Conservation (phyloP, 2,888 invertebrate species). For the Patella pellucida region DNA sequence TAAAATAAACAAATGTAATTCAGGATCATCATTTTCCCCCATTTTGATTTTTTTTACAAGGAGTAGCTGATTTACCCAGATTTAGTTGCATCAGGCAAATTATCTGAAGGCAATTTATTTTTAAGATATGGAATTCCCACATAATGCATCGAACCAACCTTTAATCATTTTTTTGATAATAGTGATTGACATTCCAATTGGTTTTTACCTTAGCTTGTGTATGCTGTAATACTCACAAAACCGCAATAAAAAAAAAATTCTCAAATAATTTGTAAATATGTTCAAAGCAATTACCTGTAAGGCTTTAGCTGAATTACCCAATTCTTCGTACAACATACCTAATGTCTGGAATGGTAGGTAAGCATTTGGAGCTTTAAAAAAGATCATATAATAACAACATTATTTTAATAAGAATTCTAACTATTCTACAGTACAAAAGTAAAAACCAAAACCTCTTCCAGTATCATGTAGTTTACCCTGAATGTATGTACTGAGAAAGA, state of each 20-base stretch:
- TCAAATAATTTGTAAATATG: no score
- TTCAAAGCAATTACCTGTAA: constrained; percentile 75
- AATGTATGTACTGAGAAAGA: neutral
- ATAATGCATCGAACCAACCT: no score
- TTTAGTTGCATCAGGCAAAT: no score
- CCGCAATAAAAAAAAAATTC: no score
- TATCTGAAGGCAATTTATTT: no score
- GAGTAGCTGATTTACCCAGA: no score
- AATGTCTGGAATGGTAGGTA: constrained; percentile 92
- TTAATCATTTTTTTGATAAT: no score
- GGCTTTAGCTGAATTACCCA: constrained; percentile 83
- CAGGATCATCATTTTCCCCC: neutral
- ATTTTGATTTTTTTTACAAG: no score
- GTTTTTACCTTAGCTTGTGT: no score
- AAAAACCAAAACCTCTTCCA: neutral
- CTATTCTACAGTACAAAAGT: neutral
- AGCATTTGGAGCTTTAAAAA: constrained; percentile 79
- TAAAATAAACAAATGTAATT: constrained; percentile 32
- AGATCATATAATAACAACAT: constrained; percentile 6
- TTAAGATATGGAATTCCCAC: no score
- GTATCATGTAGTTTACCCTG: neutral
- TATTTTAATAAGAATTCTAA: neutral
- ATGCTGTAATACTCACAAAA: no score
- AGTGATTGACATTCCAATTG: no score
- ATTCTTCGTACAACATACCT: constrained; percentile 88